These are phyloP conservation scores for Mus pahari DNA, from an alignment of 2,113 vertebrate genomes.

Conservation along the genomic window DNA sequence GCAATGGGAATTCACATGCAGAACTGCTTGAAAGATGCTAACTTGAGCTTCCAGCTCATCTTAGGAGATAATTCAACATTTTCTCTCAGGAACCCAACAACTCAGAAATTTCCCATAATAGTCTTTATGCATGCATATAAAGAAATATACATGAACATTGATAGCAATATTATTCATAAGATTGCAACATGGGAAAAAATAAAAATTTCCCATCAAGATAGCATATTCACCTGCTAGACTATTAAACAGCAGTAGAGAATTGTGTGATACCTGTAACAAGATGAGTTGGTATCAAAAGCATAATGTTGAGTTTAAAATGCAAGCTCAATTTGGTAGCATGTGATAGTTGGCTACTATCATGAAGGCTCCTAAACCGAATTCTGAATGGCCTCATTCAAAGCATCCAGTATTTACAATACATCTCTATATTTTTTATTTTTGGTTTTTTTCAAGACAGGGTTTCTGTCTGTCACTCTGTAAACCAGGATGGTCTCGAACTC, in stretches of 20 bases:
- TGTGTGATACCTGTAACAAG: background rate
- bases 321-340: slow-evolving; percentile 11
- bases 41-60: slow-evolving; percentile 45
- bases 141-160: background rate
- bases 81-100: background rate
- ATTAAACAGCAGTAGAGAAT: background rate
- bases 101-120: background rate
- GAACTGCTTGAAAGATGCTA: background rate
- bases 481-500: too few relatives aligned
- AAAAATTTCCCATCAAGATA: background rate
- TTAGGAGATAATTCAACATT: slow-evolving; percentile 14
- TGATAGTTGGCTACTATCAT: background rate
- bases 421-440: background rate
- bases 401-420: background rate
- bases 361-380: background rate
- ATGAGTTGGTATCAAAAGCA: background rate
- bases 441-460: too few relatives aligned
- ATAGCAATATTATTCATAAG: background rate
- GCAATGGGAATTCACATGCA: background rate
- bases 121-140: background rate
- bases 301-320: background rate
- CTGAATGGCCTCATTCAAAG: background rate
- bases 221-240: background rate
- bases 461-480: too few relatives aligned
- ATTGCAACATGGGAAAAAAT: background rate